Base-by-base conservation (phyloP, 2,888 invertebrate genomes). In the Papilio protenor region DNA sequence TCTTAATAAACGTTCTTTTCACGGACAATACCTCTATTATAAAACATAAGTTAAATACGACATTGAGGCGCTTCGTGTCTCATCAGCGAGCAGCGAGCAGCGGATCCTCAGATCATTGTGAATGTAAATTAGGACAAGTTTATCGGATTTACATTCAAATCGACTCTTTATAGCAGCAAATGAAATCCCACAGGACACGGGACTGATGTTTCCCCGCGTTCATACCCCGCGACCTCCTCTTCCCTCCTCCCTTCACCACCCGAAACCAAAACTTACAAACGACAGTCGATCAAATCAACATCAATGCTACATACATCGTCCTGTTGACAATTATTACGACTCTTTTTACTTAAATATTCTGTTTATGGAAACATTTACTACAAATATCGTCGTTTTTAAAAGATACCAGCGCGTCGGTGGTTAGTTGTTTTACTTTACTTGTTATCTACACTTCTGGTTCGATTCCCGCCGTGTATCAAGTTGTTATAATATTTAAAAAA, bases 111-210 rank as follows among this genome's bases (percentile, higher is more conserved):
- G 16, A 16, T 57, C 16, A 40, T 64, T 64, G 64, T 16, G 18
- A 18, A 33, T 33, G 64, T 64, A 64, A 64, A 64, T 64, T 33
- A 33, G 64, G 18, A 64, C 33, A 40, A 64, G 61, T 64, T 61
- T 64, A 64, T 64, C 33, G 33, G 18, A 33, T 64, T 64, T 64
- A 64, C 64, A 64, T 64, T 64, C 64, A 64, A 64, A 64, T 64
- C 33, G 64, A 40, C 16, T 64, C 33, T 33, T 64, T 64, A 64
- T 27, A 18, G 18, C 61, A 33, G 33, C 16, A 33, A 64, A 64
- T 64, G 33, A 64, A 33, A 64, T 33, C 64, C 64, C 64, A 64
- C 64, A 64, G 64, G 64, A 23, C 6, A 11, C 57, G 21, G 64
- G 64, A 4, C 27, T 3, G 33, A 33, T 33, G 33, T 33, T 33